Conservation (phyloP, 2,797 vertebrate species). For the Rousettus madagascariensis region DNA sequence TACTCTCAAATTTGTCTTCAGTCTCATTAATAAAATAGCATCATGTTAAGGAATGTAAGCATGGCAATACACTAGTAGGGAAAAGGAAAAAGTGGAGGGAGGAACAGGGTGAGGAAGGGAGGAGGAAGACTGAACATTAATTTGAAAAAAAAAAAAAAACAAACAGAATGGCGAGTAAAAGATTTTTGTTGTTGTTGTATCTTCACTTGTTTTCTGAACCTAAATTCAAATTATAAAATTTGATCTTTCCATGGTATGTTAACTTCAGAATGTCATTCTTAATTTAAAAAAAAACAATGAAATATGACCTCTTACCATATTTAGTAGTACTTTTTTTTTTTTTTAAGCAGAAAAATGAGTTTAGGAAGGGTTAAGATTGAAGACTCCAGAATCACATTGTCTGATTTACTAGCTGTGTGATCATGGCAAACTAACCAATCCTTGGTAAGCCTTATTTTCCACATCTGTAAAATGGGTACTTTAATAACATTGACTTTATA, state of each 20-base stretch:
- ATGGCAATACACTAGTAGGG: background rate
- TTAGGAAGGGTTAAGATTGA: background rate
- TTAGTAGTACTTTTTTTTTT: background rate
- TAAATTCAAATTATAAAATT: slow-evolving; percentile 2
- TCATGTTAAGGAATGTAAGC: background rate
- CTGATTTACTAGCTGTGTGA: background rate
- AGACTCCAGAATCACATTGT: background rate
- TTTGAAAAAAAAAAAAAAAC: background rate
- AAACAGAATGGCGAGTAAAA: background rate
- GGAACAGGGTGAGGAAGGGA: background rate
- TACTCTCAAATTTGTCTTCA: background rate
- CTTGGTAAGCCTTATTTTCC: background rate
- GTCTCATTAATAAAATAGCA: background rate
- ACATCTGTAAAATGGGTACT: background rate
- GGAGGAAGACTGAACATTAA: background rate
- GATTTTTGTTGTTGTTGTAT: background rate
- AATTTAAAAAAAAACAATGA: background rate
- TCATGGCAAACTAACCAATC: background rate
- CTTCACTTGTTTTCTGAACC: background rate
- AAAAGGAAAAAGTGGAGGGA: no score
- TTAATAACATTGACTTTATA: background rate
- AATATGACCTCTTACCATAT: background rate
- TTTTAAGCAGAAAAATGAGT: background rate
- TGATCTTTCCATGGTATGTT: background rate
- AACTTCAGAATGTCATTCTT: background rate